A percentile compares a stretch with the other conserved stretches of the same genome.
Evolutionary conservation across 37 sponge, comb jelly and placozoan species (phyloP).

Genomic region (Ephydatia muelleri): DNA sequence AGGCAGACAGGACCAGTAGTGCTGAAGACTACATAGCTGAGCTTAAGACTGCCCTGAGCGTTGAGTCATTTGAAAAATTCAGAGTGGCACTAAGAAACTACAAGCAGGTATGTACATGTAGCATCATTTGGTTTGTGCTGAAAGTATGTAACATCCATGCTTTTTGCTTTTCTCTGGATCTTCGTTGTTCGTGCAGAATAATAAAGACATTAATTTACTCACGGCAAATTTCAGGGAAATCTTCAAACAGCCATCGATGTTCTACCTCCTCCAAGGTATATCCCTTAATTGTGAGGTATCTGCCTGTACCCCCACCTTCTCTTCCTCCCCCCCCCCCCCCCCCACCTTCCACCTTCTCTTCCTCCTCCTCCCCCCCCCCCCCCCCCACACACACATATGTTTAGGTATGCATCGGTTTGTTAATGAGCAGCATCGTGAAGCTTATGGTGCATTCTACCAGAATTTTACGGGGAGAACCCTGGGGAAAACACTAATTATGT

Average conservation of each 20-base stretch:
- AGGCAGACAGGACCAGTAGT: slow-evolving; percentile 18
- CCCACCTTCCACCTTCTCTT: not conserved
- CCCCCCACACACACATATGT: not conserved
- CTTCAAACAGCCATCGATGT: slow-evolving; percentile 38
- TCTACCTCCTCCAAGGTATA: slow-evolving; percentile 46
- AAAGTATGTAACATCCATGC: not conserved
- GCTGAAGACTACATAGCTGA: slow-evolving; percentile 39
- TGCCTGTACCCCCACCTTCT: too few relatives aligned
- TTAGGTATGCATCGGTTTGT: too few relatives aligned
- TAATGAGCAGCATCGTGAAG: too few relatives aligned
- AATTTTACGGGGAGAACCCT: too few relatives aligned
- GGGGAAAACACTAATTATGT: too few relatives aligned
- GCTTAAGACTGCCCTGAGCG: slow-evolving; percentile 45
- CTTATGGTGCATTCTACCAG: too few relatives aligned
- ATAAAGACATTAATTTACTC: slow-evolving; percentile 36
- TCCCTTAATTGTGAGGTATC: too few relatives aligned
- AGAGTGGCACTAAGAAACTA: slow-evolving; percentile 37
- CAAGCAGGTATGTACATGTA: slow-evolving; percentile 30
- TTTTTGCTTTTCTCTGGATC: not conserved
- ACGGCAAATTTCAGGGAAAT: slow-evolving; percentile 34
- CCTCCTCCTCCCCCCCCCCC: not conserved
- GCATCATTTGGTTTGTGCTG: not conserved
- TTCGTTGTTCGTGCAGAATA: slow-evolving; percentile 14
- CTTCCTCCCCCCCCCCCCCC: not conserved
- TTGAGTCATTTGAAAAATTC: slow-evolving; percentile 40